Evolutionary conservation across 2,888 invertebrate genomes (phyloP).

Genomic region (Plagodis dolabraria): DNA sequence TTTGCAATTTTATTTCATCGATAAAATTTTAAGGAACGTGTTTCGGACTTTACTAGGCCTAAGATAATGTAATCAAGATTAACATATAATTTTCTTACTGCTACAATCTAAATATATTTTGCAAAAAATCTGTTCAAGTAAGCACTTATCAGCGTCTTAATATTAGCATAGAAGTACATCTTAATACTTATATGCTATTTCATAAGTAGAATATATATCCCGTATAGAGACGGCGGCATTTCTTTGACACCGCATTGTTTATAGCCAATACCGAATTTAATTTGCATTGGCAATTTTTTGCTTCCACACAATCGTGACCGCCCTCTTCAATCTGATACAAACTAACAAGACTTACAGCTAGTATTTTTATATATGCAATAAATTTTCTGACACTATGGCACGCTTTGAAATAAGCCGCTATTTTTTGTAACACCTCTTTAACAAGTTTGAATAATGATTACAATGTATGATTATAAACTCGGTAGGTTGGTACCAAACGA

Average conservation of each 20-base stretch:
- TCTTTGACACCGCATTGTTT: conserved; percentile 15
- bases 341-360: conserved; percentile 25
- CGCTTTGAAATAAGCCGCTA: conserved; percentile 45
- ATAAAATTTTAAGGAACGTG: no score
- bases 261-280: conserved; percentile 42
- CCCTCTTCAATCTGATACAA: conserved; percentile 39
- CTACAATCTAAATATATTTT: no score
- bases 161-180: no score
- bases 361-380: conserved; percentile 49
- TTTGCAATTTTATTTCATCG: no score
- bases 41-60: no score
- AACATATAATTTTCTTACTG: no score
- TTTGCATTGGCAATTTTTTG: conserved; percentile 58
- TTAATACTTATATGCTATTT: no score
- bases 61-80: no score
- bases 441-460: conserved; percentile 33
- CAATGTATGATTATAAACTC: conserved; percentile 26
- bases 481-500: conserved; percentile 7
- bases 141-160: no score
- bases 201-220: no score
- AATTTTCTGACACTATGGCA: conserved; percentile 40
- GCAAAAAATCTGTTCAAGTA: no score
- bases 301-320: conserved; percentile 44
- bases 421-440: conserved; percentile 35
- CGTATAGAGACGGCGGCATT: conserved; percentile 1